Evolutionary conservation across 2,888 invertebrate species (phyloP), one percentile per base, ranked within the genome.

Genomic region (Scrobipalpa atriplicella): DNA sequence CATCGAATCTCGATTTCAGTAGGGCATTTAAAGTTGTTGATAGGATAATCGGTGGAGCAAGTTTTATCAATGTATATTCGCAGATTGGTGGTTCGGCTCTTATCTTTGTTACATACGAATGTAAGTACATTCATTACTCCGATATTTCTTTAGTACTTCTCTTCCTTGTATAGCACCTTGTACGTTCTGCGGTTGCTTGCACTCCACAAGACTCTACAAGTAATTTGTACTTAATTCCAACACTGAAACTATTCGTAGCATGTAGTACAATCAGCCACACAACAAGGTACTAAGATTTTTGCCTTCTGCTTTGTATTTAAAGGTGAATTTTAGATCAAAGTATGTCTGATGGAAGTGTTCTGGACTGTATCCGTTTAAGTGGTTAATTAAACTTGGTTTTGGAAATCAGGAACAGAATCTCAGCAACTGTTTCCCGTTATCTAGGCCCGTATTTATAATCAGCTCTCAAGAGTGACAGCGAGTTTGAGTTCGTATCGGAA

Each of bases 331-430:
- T n/a, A 5, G 16, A 6, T n/a, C 47, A 47, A 47, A 47, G 47
- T 47, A n/a, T 47, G 0, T 16, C 2, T n/a, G 5, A n/a, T 5
- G n/a, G 8, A 47, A 5, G n/a, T 47, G 47, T 47, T n/a, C 2
- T 47, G 3, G 47, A 47, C n/a, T 47, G 47, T 16, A n/a, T 47
- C n/a, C 16, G n/a, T 47, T 47, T 38, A 13, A 38, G 36, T 13
- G 58, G 58, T 58, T 58, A 38, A 58, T 58, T 58, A 38, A 29
- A 58, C n/a, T 29, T 29, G n/a, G 36, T 36, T 29, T 16, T 47
- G 47, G 47, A 36, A 29, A 58, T 58, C 58, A 8, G 38, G 8
- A 38, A 16, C 58, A 38, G 58, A 38, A 29, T 38, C 38, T 38
- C 6, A 16, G 18, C 0, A 43, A 62, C 41, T 18, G 21, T n/a